Base-by-base conservation (phyloP, 1,140 invertebrate genomes). In the Nymphalis io region DNA sequence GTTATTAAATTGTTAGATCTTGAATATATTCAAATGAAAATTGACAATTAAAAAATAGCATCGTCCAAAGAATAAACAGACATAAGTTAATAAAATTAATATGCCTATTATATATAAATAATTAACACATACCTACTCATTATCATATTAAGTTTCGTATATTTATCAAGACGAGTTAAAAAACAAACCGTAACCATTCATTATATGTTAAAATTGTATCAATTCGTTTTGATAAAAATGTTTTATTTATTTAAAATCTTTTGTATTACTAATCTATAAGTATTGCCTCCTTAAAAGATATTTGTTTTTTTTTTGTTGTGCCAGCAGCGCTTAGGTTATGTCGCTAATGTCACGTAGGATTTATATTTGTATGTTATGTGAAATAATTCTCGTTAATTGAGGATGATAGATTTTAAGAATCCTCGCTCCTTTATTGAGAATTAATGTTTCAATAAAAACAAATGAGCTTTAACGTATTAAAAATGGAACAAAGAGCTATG, bases 401-500 rank as follows among this genome's bases (percentile, higher is more conserved):
- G 21, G 2, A n/a, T 55, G 51, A 23, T 18, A 51, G 48, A 23
- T 38, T 65, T 57, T 42, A 58, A 57, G 63, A 55, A 65, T n/a
- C n/a, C n/a, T n/a, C 63, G 53, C 63, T 39, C 63, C 58, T 53
- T 38, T 38, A 44, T 33, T 23, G 13, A 44, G 39, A 23, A 65
- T 55, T 42, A n/a, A 21, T 20, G 21, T 20, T 42, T 39, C 63
- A 51, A 65, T 53, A 53, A 65, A 65, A 65, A 65, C 23, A 20
- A 65, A 58, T 53, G 51, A 40, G 53, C 63, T 53, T 58, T 65
- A 65, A 40, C 51, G 53, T 23, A 58, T 65, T 57, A 8, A 44
- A 20, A 44, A 53, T 62, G 44, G 58, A 65, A 65, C 63, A 65
- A 65, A 57, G 63, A 53, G 40, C 27, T 42, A 64, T 64, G 40